Conservation (phyloP, 1,140 invertebrate species). For the Zaprionus gabonicus region DNA sequence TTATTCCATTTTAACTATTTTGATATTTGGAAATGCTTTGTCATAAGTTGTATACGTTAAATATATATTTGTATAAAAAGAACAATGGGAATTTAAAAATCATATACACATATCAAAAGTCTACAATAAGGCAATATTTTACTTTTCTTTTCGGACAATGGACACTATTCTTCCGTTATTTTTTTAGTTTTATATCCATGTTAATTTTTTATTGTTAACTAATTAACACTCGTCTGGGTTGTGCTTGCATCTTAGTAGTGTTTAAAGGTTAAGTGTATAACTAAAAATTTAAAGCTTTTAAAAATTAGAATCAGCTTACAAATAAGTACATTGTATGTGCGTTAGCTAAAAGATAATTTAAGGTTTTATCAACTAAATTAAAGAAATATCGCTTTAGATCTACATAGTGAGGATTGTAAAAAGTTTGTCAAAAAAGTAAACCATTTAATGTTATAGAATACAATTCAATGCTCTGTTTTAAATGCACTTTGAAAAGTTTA, state of each 20-base stretch:
- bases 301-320: conserved; percentile 64
- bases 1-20: conserved; percentile 1
- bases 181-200: conserved; percentile 1
- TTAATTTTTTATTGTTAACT: conserved; percentile 41
- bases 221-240: background rate
- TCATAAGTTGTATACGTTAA: conserved; percentile 26
- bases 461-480: conserved; percentile 62
- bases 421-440: conserved; percentile 40
- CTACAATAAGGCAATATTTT: conserved; percentile 68
- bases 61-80: conserved; percentile 21
- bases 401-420: conserved; percentile 16
- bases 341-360: conserved; percentile 58
- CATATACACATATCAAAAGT: conserved; percentile 70
- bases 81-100: conserved; percentile 43
- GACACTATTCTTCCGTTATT: conserved; percentile 34
- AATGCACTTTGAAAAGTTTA: conserved; percentile 74
- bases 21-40: conserved; percentile 48
- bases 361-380: conserved; percentile 38
- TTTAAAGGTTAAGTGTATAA: background rate
- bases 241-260: conserved; percentile 2
- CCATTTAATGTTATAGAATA: conserved; percentile 32
- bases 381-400: conserved; percentile 42
- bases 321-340: conserved; percentile 70
- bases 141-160: conserved; percentile 31
- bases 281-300: conserved; percentile 44